Conservation (phyloP, 2,888 invertebrate genomes). For the Hypercompe scribonia region DNA sequence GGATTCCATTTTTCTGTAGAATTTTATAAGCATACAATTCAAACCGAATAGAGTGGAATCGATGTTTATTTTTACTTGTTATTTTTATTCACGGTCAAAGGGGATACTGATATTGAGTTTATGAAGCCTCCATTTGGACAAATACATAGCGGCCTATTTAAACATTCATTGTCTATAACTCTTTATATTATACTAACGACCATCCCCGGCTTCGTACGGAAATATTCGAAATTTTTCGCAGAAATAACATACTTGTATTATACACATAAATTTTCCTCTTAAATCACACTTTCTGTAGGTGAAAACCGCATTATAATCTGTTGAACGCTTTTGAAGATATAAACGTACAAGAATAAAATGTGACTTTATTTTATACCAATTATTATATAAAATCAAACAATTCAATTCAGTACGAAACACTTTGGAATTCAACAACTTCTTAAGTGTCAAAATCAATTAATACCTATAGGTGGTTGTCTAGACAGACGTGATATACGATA, state of each 20-base stretch:
- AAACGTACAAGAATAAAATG: too few species aligned
- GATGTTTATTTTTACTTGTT: not conserved
- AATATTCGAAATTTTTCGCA: too few species aligned
- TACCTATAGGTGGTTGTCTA: not conserved
- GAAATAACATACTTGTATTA: too few species aligned
- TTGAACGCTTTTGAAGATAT: too few species aligned
- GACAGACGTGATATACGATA: not conserved
- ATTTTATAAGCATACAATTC: not conserved
- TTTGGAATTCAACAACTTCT: not conserved
- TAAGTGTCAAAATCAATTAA: not conserved
- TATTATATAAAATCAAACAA: too few species aligned
- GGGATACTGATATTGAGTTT: not conserved
- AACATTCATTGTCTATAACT: not conserved
- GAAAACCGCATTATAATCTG: too few species aligned
- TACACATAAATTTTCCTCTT: too few species aligned
- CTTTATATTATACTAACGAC: not conserved
- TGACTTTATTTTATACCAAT: too few species aligned
- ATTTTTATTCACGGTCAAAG: not conserved
- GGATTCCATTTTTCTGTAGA: not conserved
- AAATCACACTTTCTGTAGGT: too few species aligned
- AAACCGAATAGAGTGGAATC: not conserved
- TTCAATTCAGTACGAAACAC: not conserved
- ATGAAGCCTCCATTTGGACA: not conserved
- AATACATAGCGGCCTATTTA: not conserved
- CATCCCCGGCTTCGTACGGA: too few species aligned